Base-by-base conservation (phyloP, 1,140 invertebrate species). In the Conopomorpha cramerella region DNA sequence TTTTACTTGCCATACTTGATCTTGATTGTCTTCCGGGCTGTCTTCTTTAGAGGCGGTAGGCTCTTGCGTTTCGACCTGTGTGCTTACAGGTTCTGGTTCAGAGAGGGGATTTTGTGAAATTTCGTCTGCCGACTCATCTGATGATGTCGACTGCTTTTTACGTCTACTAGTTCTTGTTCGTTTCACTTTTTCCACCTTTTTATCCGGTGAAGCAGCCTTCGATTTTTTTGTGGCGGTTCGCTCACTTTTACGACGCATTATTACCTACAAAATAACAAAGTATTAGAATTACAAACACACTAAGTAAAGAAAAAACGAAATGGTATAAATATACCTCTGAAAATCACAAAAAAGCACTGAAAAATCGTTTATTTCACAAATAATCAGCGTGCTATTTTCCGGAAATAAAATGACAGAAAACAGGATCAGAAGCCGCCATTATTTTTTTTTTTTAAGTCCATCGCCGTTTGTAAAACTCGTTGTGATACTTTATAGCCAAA, bases 201-300 rank as follows among this genome's bases (percentile, higher is more conserved):
- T 76, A 39, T 68, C 67, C 38, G 71, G 66, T 15, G 67, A 66
- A 15, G 70, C 70, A 46, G 52, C 34, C 42, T 72, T 72, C 3
- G 46, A 18, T 43, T 74, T 74, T 36, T 62, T 62, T 45, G 30
- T 57, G 16, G 61, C 47, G 8, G 53, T 54, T 36, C 66, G 62
- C 39, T 74, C 67, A 43, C 65, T 72, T 55, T 71, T 72, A 29
- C 70, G 70, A 57, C 70, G 70, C 70, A 74, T 74, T 41, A 14
- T 58, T 42, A 34, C 32, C 46, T 57, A 41, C 48, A 57, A 47
- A 25, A 37, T 23, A 23, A 23, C 10, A 23, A 23, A 4, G 10
- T 4, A 23, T 23, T 4, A 23, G 19, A 6, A 10, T 23, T n/a
- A n/a, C n/a, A n/a, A n/a, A n/a, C n/a, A n/a, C n/a, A n/a, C n/a